These are phyloP conservation scores for Callitettix versicolor DNA, from an alignment of 1,140 invertebrate species.

Conservation along the genomic window DNA sequence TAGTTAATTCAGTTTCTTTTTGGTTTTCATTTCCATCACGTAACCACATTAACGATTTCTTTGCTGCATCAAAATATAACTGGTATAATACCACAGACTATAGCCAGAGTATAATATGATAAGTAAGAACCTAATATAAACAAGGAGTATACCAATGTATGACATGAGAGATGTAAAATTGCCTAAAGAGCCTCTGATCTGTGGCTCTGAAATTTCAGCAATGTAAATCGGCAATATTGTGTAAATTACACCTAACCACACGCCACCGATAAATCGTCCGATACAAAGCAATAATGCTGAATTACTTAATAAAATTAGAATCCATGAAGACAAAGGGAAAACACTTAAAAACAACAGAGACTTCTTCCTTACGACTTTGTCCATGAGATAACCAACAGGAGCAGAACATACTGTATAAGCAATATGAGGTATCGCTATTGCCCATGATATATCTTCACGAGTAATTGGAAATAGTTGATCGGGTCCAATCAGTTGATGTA, in stretches of 20 bases:
- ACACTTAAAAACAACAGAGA: constrained; percentile 51
- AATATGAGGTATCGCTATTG: no score
- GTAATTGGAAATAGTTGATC: no score
- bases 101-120: constrained; percentile 52
- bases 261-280: constrained; percentile 45
- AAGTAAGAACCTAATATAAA: constrained; percentile 70
- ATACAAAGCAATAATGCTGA: constrained; percentile 35
- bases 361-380: constrained; percentile 27
- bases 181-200: constrained; percentile 47
- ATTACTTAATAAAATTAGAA: constrained; percentile 9
- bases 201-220: constrained; percentile 54
- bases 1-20: constrained; percentile 1
- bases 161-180: constrained; percentile 57
- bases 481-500: no score
- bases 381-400: no score
- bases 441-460: no score
- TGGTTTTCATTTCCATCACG: constrained; percentile 33
- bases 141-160: constrained; percentile 60
- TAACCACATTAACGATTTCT: constrained; percentile 50
- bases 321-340: constrained; percentile 15
- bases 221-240: constrained; percentile 43
- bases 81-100: constrained; percentile 47
- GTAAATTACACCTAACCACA: constrained; percentile 40
- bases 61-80: constrained; percentile 49
- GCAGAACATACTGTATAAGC: no score